A percentile compares a stretch with the other conserved stretches of the same genome.
These are phyloP conservation scores for Myotis lucifugus DNA, from an alignment of 2,113 vertebrate species.

Conservation along the genomic window DNA sequence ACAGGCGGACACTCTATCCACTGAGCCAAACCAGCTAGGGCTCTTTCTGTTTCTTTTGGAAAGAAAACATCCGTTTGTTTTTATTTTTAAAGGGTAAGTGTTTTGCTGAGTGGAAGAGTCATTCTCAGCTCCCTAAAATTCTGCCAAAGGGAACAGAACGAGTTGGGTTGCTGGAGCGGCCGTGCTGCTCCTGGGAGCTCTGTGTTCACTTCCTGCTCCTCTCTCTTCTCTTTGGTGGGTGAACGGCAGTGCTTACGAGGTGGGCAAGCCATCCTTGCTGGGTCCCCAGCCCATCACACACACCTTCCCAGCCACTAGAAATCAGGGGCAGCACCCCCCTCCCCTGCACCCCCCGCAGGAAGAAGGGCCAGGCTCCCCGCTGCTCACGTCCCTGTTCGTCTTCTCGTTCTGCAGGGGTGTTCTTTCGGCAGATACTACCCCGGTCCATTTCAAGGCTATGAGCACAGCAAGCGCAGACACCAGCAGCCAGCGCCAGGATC, in stretches of 20 bases:
- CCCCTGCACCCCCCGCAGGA: neutral
- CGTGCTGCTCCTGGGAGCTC: neutral
- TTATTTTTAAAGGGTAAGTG: neutral
- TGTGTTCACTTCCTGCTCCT: rapidly evolving
- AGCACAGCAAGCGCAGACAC: neutral
- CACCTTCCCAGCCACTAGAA: conserved; percentile 14
- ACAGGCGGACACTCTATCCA: no score
- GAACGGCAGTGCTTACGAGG: neutral
- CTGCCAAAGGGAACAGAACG: no score
- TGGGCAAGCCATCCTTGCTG: neutral
- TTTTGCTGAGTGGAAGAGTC: neutral
- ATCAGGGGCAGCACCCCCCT: neutral
- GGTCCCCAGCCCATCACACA: rapidly evolving
- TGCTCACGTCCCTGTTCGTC: neutral
- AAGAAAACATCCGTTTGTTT: neutral
- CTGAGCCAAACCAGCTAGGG: no score
- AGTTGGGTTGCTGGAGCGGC: neutral
- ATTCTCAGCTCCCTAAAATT: neutral
- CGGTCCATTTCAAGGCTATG: conserved; percentile 71
- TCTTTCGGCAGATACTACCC: neutral
- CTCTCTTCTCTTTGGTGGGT: neutral
- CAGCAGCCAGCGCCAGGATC: neutral
- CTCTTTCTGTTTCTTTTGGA: neutral
- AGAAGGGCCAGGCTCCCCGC: neutral
- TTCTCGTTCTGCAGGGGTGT: conserved; percentile 57